Base-by-base conservation (phyloP, 2,888 invertebrate species). In the Taenaris catops region DNA sequence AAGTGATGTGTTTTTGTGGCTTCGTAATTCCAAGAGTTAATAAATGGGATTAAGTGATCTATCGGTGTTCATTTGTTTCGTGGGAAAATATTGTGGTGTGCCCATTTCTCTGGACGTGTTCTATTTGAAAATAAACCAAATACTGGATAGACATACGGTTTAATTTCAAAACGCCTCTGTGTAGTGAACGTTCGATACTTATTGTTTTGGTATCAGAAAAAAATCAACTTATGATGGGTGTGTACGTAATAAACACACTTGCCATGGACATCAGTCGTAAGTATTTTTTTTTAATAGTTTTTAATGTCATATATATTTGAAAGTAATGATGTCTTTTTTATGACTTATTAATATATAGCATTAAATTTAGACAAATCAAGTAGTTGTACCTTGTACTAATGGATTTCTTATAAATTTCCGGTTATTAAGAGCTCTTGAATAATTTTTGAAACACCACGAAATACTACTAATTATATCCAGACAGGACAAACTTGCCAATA, bases 211-310 rank as follows among this genome's bases (percentile, higher is more conserved):
- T 14, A 14, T 29, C 9, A 14, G 8, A 11, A 16, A 29, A 9
- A 23, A 28, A 8, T 20, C 8, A 8, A 8, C 12, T 29, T 9
- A 42, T 45, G 42, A 80, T 81, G 81, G 81, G 81, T 46, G 81
- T 80, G 33, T 75, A 66, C 56, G 66, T 81, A 12, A 67, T 76
- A 1, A 79, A 62, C 42, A 81, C 81, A 16, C 52, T 84, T 44
- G 81, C 83, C 8, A 83, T 84, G 84, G 84, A 86, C 48, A 66
- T 83, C 36, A 76, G 68, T 46, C 80, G 84, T 86, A 60, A 83
- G 83, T 83, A 58, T 14, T 31, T 20, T 41, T 36, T 7, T 18
- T 14, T n/a, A n/a, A n/a, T n/a, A n/a, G n/a, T n/a, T n/a, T n/a
- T n/a, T n/a, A n/a, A n/a, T n/a, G 4, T 4, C 14, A 29, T 12